Evolutionary conservation across 2,113 vertebrate genomes (phyloP).

Genomic region (Cephalopterus ornatus): DNA sequence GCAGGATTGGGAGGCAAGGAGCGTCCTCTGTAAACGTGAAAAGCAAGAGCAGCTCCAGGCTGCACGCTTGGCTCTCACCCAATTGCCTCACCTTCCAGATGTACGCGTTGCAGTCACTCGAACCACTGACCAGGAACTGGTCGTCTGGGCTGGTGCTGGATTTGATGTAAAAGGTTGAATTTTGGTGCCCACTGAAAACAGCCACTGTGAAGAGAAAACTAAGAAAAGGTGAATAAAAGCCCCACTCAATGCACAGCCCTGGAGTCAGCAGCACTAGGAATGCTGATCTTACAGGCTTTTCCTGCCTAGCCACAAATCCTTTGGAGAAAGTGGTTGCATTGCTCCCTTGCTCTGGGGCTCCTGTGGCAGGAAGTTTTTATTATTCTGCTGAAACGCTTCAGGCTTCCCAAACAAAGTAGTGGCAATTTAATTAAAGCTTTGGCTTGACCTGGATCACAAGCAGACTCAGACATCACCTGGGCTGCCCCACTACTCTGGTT

Average conservation of each 20-base stretch:
- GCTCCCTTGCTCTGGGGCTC: neutral
- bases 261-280: neutral
- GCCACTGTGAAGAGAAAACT: conserved; percentile 75
- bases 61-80: neutral
- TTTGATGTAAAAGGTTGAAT: conserved; percentile 95
- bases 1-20: neutral
- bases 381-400: neutral
- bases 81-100: conserved; percentile 89
- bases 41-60: neutral
- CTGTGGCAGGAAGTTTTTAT: neutral
- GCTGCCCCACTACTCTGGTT: neutral
- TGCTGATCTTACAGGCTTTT: conserved; percentile 47
- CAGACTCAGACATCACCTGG: neutral
- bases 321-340: conserved; percentile 12
- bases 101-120: conserved; percentile 86
- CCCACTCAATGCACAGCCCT: neutral
- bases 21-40: neutral
- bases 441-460: neutral
- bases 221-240: neutral
- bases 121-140: conserved; percentile 94
- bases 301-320: neutral
- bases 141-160: conserved; percentile 91
- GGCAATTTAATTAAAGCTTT: neutral
- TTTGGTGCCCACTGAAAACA: conserved; percentile 89
- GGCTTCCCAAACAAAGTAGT: neutral